Conservation (phyloP, 2,888 invertebrate species). For the Icerya purchasi region DNA sequence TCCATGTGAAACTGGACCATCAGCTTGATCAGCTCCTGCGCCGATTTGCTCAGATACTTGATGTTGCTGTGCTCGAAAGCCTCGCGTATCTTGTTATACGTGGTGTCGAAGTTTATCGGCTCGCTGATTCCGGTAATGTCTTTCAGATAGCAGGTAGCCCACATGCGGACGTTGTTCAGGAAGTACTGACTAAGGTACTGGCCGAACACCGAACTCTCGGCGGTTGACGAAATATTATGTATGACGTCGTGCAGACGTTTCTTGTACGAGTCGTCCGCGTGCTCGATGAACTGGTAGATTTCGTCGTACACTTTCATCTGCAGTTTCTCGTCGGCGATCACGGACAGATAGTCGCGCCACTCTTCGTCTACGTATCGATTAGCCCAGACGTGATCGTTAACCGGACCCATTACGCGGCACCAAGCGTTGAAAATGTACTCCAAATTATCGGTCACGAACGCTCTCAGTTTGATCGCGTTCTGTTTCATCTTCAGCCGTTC, state of each 20-base stretch:
- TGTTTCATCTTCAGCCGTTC: conserved; percentile 11
- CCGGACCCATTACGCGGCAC: not conserved
- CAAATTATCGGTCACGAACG: not conserved
- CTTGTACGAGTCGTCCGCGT: conserved; percentile 2
- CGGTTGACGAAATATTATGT: not conserved
- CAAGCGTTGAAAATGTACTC: not conserved
- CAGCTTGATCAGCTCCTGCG: conserved; percentile 9
- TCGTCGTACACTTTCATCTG: conserved; percentile 17
- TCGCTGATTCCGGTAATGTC: not conserved
- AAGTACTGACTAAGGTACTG: conserved; percentile 2
- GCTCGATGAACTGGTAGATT: conserved; percentile 13
- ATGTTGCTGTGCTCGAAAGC: not conserved
- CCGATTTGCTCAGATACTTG: conserved; percentile 1
- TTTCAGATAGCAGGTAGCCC: conserved; percentile 8
- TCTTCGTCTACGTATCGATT: conserved; percentile 16
- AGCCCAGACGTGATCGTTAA: conserved; percentile 14
- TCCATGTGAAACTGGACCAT: conserved; percentile 5
- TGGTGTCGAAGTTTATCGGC: conserved; percentile 8
- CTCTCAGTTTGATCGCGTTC: conserved; percentile 9
- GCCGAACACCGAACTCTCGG: conserved; percentile 1
- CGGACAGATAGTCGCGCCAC: conserved; percentile 14
- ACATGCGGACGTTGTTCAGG: conserved; percentile 1
- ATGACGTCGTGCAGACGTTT: not conserved
- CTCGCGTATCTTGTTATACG: conserved; percentile 7
- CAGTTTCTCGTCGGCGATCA: conserved; percentile 16